These are phyloP conservation scores for Aleiodes alternator DNA, from an alignment of 2,888 invertebrate species.

Conservation along the genomic window DNA sequence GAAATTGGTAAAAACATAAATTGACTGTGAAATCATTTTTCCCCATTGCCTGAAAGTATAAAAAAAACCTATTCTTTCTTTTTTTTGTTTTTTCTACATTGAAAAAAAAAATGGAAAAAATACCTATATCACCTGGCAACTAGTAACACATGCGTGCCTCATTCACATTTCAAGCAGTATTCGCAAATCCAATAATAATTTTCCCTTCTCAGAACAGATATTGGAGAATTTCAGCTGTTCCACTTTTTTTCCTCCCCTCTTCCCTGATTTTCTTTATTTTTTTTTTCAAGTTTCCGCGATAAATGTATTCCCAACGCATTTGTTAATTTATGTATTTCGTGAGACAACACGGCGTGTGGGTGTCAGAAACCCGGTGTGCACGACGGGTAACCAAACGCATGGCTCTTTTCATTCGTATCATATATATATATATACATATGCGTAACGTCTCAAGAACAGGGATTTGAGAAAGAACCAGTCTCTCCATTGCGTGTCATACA, in stretches of 20 bases:
- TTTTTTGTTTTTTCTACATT: too few relatives aligned
- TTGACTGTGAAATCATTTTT: constrained; percentile 28
- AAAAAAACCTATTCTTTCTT: too few relatives aligned
- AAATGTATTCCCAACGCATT: constrained; percentile 40
- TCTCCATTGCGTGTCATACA: constrained; percentile 17
- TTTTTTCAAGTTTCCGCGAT: constrained; percentile 30
- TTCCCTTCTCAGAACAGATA: background rate
- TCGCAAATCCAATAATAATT: constrained; percentile 26
- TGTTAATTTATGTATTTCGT: constrained; percentile 71
- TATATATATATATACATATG: background rate
- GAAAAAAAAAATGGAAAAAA: background rate
- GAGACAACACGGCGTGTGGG: constrained; percentile 73
- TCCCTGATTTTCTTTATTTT: constrained; percentile 9
- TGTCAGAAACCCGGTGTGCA: constrained; percentile 73
- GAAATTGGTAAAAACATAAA: constrained; percentile 20
- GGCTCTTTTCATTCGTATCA: constrained; percentile 4
- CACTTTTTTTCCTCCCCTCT: constrained; percentile 17
- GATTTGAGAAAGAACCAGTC: constrained; percentile 18
- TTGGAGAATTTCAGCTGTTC: background rate
- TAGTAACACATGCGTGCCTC: constrained; percentile 2
- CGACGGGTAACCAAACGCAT: constrained; percentile 57
- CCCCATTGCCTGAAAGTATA: background rate
- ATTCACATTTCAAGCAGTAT: constrained; percentile 10
- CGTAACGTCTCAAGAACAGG: constrained; percentile 16
- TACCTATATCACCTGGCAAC: constrained; percentile 7